Percentiles rank a stretch among this genome's conserved stretches.
phyloP scores from a whole-genome alignment of 2,113 vertebrate species.

The Bufo gargarizans region DNA sequence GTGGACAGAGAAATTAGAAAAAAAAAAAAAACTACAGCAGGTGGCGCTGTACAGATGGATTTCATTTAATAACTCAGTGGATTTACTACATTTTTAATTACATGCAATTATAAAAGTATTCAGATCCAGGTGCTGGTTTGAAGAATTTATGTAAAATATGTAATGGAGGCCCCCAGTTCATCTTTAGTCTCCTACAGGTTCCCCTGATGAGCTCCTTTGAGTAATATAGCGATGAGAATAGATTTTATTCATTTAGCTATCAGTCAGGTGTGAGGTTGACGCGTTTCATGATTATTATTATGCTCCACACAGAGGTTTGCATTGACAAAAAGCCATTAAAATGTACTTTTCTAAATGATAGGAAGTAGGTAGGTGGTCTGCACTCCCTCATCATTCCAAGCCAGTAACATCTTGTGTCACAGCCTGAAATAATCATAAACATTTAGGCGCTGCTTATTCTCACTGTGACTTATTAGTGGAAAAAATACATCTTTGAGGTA shows the following conservation, averaged over 20 bases:
- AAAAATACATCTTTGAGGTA: constrained; percentile 88
- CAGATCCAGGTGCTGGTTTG: too few relatives aligned
- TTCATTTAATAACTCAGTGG: too few relatives aligned
- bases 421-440: constrained; percentile 76
- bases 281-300: background rate
- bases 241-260: background rate
- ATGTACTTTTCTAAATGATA: constrained; percentile 63
- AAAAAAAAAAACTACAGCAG: too few relatives aligned
- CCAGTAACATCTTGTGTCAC: constrained; percentile 67
- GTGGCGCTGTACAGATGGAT: too few relatives aligned
- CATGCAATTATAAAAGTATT: too few relatives aligned
- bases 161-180: background rate
- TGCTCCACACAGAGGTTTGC: background rate
- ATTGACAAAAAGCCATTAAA: constrained; percentile 67
- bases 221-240: background rate
- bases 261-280: background rate
- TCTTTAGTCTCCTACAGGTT: background rate
- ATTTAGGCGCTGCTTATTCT: constrained; percentile 80
- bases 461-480: constrained; percentile 84
- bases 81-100: too few relatives aligned
- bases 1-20: too few relatives aligned
- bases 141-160: too few relatives aligned
- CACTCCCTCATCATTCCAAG: constrained; percentile 50
- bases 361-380: constrained; percentile 62
- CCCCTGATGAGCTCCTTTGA: background rate